Conservation (phyloP, 2,888 invertebrate genomes). For the Hirtodrosophila histrioides region DNA sequence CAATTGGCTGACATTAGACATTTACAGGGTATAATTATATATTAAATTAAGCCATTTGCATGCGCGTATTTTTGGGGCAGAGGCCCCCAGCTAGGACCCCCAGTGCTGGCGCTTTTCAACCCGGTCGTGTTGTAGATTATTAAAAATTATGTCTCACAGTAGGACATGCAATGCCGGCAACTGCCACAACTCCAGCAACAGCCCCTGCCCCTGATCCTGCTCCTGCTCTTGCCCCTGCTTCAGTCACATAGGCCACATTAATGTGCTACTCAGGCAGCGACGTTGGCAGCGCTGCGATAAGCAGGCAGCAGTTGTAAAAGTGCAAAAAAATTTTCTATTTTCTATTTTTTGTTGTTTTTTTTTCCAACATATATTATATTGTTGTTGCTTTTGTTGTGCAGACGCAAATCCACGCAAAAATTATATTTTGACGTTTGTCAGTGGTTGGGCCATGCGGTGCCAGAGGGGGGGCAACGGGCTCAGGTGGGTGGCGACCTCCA, state of each 20-base stretch:
- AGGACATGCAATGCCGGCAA: conserved; percentile 65
- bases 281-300: conserved; percentile 60
- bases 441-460: conserved; percentile 21
- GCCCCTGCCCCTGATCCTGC: neutral
- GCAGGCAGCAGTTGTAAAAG: conserved; percentile 69
- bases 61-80: conserved; percentile 60
- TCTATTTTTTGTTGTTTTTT: conserved; percentile 24
- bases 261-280: conserved; percentile 55
- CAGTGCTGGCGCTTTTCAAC: conserved; percentile 45
- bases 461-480: neutral
- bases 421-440: conserved; percentile 74
- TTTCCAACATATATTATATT: conserved; percentile 38
- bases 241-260: conserved; percentile 75
- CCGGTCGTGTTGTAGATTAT: conserved; percentile 73
- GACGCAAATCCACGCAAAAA: conserved; percentile 74
- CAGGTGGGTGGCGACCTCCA: neutral
- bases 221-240: conserved; percentile 1
- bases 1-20: neutral
- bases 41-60: conserved; percentile 77
- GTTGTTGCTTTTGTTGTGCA: conserved; percentile 28
- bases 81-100: conserved; percentile 15
- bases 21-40: conserved; percentile 68
- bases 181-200: conserved; percentile 9
- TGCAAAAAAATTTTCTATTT: conserved; percentile 49
- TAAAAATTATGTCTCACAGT: conserved; percentile 76